These are phyloP conservation scores for Syndactyla subalaris DNA, from an alignment of 2,797 vertebrate species.

Conservation along the genomic window DNA sequence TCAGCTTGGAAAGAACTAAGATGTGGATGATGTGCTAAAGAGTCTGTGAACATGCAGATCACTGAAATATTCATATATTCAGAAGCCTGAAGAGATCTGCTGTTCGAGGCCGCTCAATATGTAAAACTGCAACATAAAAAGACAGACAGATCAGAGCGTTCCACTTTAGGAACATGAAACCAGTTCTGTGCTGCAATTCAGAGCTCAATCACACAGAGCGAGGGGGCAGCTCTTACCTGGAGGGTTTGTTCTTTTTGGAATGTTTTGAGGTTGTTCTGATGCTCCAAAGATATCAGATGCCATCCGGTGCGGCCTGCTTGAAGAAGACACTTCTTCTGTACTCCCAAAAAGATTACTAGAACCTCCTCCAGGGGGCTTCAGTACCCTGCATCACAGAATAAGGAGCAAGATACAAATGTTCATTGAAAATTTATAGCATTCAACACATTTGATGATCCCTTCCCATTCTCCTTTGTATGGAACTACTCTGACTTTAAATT, in stretches of 20 bases:
- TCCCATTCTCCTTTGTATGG: not conserved
- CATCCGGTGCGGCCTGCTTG: slow-evolving; percentile 86
- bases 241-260: slow-evolving; percentile 89
- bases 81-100: not conserved
- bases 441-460: not conserved
- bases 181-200: not conserved
- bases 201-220: not conserved
- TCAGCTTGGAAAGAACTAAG: not conserved
- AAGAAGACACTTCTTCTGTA: slow-evolving; percentile 79
- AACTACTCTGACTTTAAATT: not conserved
- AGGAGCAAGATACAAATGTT: not conserved
- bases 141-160: not conserved
- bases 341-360: slow-evolving; percentile 88
- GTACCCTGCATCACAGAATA: slow-evolving; percentile 77
- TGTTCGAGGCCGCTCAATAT: not conserved
- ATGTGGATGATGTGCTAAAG: not conserved
- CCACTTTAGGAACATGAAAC: not conserved
- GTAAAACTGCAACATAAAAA: not conserved
- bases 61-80: not conserved
- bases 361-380: slow-evolving; percentile 90
- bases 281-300: slow-evolving; percentile 89
- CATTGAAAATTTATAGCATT: not conserved
- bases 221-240: slow-evolving; percentile 81
- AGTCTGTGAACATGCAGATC: not conserved
- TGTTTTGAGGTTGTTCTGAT: slow-evolving; percentile 80